These are phyloP conservation scores for Nilaparvata lugens DNA, from an alignment of 1,140 invertebrate genomes.

Conservation along the genomic window DNA sequence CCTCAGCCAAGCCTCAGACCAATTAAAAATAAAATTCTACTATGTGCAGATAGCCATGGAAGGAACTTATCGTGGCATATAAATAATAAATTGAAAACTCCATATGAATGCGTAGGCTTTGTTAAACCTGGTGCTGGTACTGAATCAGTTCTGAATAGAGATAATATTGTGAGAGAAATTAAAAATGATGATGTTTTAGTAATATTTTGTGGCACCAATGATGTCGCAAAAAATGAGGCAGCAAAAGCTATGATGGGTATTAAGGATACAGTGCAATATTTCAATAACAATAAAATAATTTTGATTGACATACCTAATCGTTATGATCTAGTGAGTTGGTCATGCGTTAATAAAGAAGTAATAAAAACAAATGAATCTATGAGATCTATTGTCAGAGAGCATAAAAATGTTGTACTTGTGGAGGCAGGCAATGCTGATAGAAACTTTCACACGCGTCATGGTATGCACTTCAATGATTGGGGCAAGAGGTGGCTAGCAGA, in stretches of 20 bases:
- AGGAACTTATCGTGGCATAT: constrained; percentile 1
- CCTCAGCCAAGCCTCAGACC: too few relatives aligned
- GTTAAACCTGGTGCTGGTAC: background rate
- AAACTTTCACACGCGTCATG: constrained; percentile 6
- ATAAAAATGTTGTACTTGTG: constrained; percentile 7
- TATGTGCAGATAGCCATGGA: constrained; percentile 4
- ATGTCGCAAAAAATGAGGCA: background rate
- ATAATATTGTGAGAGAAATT: background rate
- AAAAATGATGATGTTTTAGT: background rate
- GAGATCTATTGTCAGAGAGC: background rate
- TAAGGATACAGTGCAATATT: background rate
- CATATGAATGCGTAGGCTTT: background rate
- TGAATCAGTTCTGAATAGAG: background rate
- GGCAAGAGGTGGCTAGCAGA: constrained; percentile 9
- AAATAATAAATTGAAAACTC: background rate
- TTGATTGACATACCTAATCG: constrained; percentile 5
- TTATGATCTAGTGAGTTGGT: constrained; percentile 8
- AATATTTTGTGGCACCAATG: constrained; percentile 1
- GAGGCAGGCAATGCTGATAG: constrained; percentile 8
- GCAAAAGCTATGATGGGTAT: background rate
- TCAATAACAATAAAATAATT: constrained; percentile 7
- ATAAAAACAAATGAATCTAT: constrained; percentile 7
- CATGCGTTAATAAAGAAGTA: constrained; percentile 12
- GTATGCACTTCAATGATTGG: constrained; percentile 4
- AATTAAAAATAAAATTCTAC: background rate